Evolutionary conservation across 2,113 vertebrate species (phyloP).

Genomic region (human (Homo sapiens)): DNA sequence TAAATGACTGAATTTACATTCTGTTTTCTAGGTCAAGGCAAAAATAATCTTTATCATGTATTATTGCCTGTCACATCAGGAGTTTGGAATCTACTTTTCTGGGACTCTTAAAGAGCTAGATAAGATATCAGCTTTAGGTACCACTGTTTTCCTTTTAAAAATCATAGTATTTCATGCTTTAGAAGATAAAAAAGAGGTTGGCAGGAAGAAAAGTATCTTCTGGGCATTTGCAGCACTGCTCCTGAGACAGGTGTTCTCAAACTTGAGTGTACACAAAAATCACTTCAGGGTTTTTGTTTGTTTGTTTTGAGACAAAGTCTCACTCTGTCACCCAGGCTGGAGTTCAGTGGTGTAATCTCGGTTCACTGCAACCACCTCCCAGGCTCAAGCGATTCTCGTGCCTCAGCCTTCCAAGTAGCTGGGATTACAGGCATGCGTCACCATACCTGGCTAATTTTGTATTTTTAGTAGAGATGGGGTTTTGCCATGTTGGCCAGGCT

Average conservation of each 20-base stretch:
- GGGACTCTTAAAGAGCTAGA: neutral
- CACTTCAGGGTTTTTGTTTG: neutral
- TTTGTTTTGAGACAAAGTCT: too few species aligned
- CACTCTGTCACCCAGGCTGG: too few species aligned
- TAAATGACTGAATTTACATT: neutral
- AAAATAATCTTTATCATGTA: neutral
- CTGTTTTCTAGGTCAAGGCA: neutral
- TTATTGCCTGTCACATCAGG: neutral
- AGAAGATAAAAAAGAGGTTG: neutral
- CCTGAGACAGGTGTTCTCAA: neutral
- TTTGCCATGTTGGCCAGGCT: too few species aligned
- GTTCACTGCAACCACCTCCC: too few species aligned
- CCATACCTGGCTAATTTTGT: too few species aligned
- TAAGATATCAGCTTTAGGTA: neutral
- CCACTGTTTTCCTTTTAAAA: neutral
- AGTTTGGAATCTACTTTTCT: neutral
- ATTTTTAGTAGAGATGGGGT: too few species aligned
- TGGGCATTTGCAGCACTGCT: neutral
- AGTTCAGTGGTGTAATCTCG: too few species aligned
- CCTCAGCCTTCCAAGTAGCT: too few species aligned
- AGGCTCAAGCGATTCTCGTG: too few species aligned
- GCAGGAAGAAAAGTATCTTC: neutral
- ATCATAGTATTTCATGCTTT: neutral
- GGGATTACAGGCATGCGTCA: too few species aligned
- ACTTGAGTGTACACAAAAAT: neutral